phyloP scores from a whole-genome alignment of 1,140 invertebrate species.

The Tetragnatha versicolor region DNA sequence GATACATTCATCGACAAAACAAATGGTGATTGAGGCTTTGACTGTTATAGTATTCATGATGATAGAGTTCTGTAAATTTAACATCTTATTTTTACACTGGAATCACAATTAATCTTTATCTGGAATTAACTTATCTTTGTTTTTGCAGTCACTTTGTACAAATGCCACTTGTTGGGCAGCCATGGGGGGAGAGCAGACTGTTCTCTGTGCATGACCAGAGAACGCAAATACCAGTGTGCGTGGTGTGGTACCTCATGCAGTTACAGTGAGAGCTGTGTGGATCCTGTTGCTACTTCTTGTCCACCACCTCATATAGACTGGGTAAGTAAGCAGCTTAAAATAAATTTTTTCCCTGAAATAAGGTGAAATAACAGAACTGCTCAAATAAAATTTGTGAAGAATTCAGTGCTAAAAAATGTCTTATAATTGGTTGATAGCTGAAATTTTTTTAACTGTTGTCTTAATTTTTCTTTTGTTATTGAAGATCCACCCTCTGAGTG shows the following conservation, averaged over 20 bases:
- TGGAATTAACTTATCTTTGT: conserved; percentile 10
- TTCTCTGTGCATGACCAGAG: conserved; percentile 87
- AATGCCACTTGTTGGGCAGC: conserved; percentile 91
- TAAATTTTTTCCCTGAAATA: too few relatives aligned
- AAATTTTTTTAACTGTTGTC: neutral
- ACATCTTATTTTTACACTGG: too few relatives aligned
- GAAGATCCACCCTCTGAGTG: conserved; percentile 89
- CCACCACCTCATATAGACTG: conserved; percentile 92
- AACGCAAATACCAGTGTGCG: conserved; percentile 83
- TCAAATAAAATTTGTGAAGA: too few relatives aligned
- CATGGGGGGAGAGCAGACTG: conserved; percentile 92
- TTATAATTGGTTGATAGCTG: too few relatives aligned
- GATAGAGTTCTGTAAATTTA: too few relatives aligned
- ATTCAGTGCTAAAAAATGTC: too few relatives aligned
- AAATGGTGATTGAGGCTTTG: conserved; percentile 62
- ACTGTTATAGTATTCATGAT: neutral
- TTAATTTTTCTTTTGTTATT: conserved; percentile 13
- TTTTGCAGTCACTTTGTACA: conserved; percentile 81
- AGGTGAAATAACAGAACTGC: too few relatives aligned
- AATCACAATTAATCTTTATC: too few relatives aligned
- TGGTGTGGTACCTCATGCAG: conserved; percentile 91
- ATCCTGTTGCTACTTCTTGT: conserved; percentile 74
- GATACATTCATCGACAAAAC: conserved; percentile 91
- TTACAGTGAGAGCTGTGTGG: conserved; percentile 81
- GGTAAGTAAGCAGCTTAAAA: too few relatives aligned